Percentiles rank a stretch among this genome's conserved stretches.
Conservation (phyloP, 2,113 vertebrate species). For the Mixornis gularis region DNA sequence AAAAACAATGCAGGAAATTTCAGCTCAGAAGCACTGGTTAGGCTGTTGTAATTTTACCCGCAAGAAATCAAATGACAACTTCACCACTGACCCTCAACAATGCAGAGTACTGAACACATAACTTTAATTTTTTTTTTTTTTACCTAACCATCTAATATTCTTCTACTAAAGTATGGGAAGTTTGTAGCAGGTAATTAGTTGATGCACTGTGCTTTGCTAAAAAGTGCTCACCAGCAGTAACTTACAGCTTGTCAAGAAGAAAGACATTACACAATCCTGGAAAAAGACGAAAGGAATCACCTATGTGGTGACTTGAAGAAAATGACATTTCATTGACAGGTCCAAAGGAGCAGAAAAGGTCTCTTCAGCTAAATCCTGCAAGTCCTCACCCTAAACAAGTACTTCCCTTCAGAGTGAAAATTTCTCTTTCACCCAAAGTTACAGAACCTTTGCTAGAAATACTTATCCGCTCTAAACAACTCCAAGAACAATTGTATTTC, state of each 20-base stretch:
- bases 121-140: background rate
- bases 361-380: background rate
- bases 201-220: background rate
- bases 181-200: background rate
- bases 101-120: background rate
- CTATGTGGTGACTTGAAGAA: accelerated
- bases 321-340: background rate
- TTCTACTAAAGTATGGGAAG: background rate
- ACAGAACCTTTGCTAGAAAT: background rate
- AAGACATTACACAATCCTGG: background rate
- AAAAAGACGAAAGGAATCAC: background rate
- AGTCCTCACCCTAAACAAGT: background rate
- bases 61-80: background rate
- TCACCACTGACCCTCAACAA: background rate
- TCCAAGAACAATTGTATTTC: background rate
- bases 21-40: background rate
- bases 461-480: background rate
- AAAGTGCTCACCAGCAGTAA: background rate
- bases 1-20: background rate
- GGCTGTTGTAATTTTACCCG: background rate
- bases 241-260: background rate
- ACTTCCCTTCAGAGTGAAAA: background rate
- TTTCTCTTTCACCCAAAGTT: background rate
- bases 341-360: background rate
- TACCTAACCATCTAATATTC: background rate